Evolutionary conservation across 2,797 vertebrate genomes (phyloP).

Genomic region (Acanthurus leucopareius): DNA sequence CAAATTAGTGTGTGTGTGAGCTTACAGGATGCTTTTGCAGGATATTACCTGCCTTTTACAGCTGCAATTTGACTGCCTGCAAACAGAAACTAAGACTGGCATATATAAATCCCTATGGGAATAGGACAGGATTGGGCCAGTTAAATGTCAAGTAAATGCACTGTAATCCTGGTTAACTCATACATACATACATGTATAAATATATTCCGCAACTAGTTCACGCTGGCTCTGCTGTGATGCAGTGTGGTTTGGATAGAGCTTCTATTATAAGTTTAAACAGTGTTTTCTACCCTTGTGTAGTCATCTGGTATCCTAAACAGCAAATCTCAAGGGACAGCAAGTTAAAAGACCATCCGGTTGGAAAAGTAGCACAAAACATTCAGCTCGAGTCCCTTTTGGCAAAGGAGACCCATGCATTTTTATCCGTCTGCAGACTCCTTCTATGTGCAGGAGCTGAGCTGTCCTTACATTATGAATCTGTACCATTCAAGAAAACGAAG

Average conservation of each 20-base stretch:
- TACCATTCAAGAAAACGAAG: slow-evolving; percentile 55
- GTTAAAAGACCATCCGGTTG: slow-evolving; percentile 39
- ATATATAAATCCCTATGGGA: slow-evolving; percentile 43
- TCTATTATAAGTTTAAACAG: slow-evolving; percentile 37
- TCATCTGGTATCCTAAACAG: slow-evolving; percentile 32
- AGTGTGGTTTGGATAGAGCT: slow-evolving; percentile 21
- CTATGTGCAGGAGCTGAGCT: slow-evolving; percentile 34
- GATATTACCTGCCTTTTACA: slow-evolving; percentile 57
- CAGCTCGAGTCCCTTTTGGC: slow-evolving; percentile 10
- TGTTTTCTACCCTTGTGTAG: slow-evolving; percentile 25
- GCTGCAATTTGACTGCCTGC: slow-evolving; percentile 52
- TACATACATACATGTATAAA: slow-evolving; percentile 41
- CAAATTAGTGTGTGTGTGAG: slow-evolving; percentile 50
- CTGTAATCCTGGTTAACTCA: slow-evolving; percentile 34
- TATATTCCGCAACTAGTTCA: slow-evolving; percentile 17
- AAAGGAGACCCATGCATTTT: slow-evolving; percentile 1
- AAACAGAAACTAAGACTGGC: slow-evolving; percentile 35
- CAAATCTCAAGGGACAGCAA: slow-evolving; percentile 28
- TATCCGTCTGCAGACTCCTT: slow-evolving; percentile 22
- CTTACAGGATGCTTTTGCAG: slow-evolving; percentile 31
- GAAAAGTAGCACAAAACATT: slow-evolving; percentile 42
- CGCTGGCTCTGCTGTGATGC: slow-evolving; percentile 6
- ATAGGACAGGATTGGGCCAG: slow-evolving; percentile 28
- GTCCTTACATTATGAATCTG: slow-evolving; percentile 47
- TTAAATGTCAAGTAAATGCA: slow-evolving; percentile 46